These are phyloP conservation scores for Dermatemys mawii DNA, from an alignment of 2,113 vertebrate genomes.

Conservation along the genomic window DNA sequence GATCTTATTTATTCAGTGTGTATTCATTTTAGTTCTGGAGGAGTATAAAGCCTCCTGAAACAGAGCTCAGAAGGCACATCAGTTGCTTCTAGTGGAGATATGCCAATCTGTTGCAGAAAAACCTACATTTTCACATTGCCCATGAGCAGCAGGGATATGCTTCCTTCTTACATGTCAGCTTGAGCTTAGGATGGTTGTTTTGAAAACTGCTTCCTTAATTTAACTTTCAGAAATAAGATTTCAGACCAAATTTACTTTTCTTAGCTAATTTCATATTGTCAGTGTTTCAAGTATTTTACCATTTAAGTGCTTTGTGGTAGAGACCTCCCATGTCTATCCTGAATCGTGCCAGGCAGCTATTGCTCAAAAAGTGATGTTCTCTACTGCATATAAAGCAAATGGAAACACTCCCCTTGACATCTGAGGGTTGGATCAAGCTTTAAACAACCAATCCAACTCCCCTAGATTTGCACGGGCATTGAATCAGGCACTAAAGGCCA, in stretches of 20 bases:
- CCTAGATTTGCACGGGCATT: not conserved
- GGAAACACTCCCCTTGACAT: not conserved
- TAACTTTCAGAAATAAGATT: not conserved
- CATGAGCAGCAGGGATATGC: not conserved
- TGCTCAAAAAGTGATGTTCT: fast-evolving
- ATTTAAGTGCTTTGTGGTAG: not conserved
- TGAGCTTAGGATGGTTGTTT: not conserved
- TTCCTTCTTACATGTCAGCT: not conserved
- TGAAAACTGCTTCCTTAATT: not conserved
- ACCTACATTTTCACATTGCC: not conserved
- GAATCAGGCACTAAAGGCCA: not conserved
- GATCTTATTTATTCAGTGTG: not conserved
- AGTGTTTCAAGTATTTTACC: not conserved
- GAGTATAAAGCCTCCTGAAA: not conserved
- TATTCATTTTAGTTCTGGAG: not conserved
- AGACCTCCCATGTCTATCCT: not conserved
- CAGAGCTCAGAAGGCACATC: not conserved
- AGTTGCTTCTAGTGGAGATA: not conserved
- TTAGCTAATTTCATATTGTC: not conserved
- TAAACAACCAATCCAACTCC: fast-evolving
- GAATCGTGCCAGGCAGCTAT: not conserved
- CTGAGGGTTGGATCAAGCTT: not conserved
- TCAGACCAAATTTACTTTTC: not conserved
- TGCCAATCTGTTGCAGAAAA: not conserved
- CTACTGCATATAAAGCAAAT: not conserved